Evolutionary conservation across 1,140 invertebrate genomes (phyloP).

Genomic region (Drosophila repleta): DNA sequence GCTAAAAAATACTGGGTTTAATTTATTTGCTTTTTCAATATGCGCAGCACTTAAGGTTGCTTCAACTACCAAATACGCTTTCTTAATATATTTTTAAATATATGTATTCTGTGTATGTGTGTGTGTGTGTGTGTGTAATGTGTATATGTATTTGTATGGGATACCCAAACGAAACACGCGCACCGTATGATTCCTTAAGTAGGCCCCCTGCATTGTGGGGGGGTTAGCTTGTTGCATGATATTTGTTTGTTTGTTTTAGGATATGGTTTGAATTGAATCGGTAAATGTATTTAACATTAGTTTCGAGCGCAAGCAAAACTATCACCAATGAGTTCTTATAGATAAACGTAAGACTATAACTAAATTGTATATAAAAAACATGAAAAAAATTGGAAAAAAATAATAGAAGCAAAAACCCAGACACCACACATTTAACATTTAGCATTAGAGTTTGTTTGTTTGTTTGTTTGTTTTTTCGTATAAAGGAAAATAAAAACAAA

Average conservation of each 20-base stretch:
- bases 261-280: slow-evolving; percentile 31
- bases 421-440: slow-evolving; percentile 73
- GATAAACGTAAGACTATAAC: slow-evolving; percentile 28
- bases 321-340: slow-evolving; percentile 74
- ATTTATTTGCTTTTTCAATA: background rate
- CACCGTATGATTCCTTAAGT: slow-evolving; percentile 52
- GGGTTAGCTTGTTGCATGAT: slow-evolving; percentile 61
- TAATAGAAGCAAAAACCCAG: slow-evolving; percentile 72
- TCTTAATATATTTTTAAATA: slow-evolving; percentile 7
- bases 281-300: slow-evolving; percentile 52
- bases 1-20: background rate
- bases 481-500: slow-evolving; percentile 21
- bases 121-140: slow-evolving; percentile 15
- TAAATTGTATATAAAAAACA: slow-evolving; percentile 37
- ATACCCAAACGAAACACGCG: slow-evolving; percentile 67
- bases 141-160: slow-evolving; percentile 23
- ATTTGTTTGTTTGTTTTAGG: slow-evolving; percentile 6
- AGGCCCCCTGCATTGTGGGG: slow-evolving; percentile 22
- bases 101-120: slow-evolving; percentile 24
- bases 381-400: slow-evolving; percentile 37
- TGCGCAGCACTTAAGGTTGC: background rate
- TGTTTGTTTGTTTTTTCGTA: slow-evolving; percentile 1
- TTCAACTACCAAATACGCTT: background rate
- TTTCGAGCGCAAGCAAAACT: slow-evolving; percentile 64
- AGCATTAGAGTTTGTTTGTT: slow-evolving; percentile 18